These are phyloP conservation scores for Ianthella basta DNA, from an alignment of 37 sponge, comb jelly and placozoan genomes.

Conservation along the genomic window DNA sequence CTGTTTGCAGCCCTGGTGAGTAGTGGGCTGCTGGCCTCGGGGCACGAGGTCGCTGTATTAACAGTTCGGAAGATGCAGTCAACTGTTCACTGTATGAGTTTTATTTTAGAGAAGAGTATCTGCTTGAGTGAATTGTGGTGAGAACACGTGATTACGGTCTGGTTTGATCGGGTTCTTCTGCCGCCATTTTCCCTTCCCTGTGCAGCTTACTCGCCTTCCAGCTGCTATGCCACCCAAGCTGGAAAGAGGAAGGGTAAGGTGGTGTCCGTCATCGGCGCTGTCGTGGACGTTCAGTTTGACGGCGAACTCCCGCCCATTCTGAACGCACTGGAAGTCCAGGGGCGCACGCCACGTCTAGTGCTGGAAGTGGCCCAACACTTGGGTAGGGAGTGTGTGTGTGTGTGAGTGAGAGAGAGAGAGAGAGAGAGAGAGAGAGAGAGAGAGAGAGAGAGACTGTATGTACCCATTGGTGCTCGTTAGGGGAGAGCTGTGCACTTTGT, in stretches of 20 bases:
- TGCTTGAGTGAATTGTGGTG: no score
- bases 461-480: no score
- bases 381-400: conserved; percentile 58
- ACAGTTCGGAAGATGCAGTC: no score
- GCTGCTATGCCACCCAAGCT: conserved; percentile 32
- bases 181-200: conserved; percentile 16
- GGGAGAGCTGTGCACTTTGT: no score
- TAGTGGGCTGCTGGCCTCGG: neutral
- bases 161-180: neutral
- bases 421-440: neutral
- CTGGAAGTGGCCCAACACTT: conserved; percentile 99
- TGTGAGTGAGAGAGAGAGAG: no score
- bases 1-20: conserved; percentile 5
- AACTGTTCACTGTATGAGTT: no score
- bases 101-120: no score
- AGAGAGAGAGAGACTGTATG: no score
- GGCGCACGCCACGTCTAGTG: conserved; percentile 74
- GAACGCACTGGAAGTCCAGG: conserved; percentile 92
- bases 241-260: conserved; percentile 70
- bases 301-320: conserved; percentile 97
- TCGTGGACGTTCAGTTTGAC: conserved; percentile 99
- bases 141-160: no score
- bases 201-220: neutral
- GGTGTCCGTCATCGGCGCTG: conserved; percentile 98
- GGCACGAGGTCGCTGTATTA: no score